phyloP scores from a whole-genome alignment of 2,113 vertebrate species.

The Puntigrus tetrazona region DNA sequence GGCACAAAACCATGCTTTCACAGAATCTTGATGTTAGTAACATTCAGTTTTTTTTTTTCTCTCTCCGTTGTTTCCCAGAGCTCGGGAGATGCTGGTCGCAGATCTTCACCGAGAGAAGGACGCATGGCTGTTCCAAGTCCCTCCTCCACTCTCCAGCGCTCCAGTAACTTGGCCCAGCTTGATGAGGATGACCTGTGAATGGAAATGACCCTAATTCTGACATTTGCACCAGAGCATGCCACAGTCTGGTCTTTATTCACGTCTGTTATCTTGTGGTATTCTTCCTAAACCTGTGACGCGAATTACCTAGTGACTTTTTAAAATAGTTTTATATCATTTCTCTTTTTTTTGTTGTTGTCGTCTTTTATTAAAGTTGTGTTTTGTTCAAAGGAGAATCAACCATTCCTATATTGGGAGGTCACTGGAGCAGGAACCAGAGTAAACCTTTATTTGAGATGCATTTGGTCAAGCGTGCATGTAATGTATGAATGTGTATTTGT shows the following conservation, averaged over 20 bases:
- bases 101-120: constrained; percentile 60
- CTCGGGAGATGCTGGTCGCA: constrained; percentile 67
- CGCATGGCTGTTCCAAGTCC: constrained; percentile 56
- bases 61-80: constrained; percentile 62
- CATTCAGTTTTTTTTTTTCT: not conserved
- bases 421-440: constrained; percentile 68
- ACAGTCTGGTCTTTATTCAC: constrained; percentile 42
- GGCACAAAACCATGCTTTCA: not conserved
- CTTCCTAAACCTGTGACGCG: constrained; percentile 34
- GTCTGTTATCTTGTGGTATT: constrained; percentile 38
- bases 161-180: constrained; percentile 82
- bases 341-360: constrained; percentile 7
- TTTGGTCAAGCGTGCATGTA: constrained; percentile 26
- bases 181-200: constrained; percentile 87
- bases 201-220: constrained; percentile 30
- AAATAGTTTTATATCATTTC: constrained; percentile 29
- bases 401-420: constrained; percentile 76
- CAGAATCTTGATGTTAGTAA: not conserved
- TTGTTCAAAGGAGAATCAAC: constrained; percentile 56
- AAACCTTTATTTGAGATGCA: constrained; percentile 43
- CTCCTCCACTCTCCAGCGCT: constrained; percentile 64
- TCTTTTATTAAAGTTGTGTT: constrained; percentile 16
- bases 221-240: constrained; percentile 39
- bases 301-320: constrained; percentile 52
- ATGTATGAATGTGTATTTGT: constrained; percentile 32